Conservation (phyloP, 2,797 vertebrate genomes). For the Protosalanx chinensis region DNA sequence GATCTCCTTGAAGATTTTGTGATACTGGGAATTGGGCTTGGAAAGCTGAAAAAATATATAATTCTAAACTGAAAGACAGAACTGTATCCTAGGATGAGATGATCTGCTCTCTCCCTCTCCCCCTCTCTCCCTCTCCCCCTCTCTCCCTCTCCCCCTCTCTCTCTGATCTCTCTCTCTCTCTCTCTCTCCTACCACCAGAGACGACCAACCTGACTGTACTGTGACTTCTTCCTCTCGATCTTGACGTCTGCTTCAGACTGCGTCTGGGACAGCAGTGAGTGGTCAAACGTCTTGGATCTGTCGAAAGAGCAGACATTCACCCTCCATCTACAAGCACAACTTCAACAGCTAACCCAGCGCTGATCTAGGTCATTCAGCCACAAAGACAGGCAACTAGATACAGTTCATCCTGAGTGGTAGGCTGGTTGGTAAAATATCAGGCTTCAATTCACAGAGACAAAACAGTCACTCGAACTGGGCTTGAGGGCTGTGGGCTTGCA, state of each 20-base stretch:
- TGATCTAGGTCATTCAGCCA: too few relatives aligned
- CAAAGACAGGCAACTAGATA: too few relatives aligned
- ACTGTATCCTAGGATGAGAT: too few relatives aligned
- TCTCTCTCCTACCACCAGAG: too few relatives aligned
- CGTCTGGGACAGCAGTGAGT: constrained; percentile 64
- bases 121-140: not conserved
- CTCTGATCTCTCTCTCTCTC: not conserved
- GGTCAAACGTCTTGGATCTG: constrained; percentile 86
- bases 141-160: not conserved
- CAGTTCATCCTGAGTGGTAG: too few relatives aligned
- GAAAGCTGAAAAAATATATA: constrained; percentile 74
- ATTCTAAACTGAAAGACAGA: constrained; percentile 16
- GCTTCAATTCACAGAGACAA: not conserved
- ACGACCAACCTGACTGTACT: constrained; percentile 81
- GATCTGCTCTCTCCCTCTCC: too few relatives aligned
- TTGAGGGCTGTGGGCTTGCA: not conserved
- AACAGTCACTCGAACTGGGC: not conserved
- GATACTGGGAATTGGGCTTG: constrained; percentile 89
- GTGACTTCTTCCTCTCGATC: constrained; percentile 84
- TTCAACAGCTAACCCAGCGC: too few relatives aligned
- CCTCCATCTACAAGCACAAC: too few relatives aligned
- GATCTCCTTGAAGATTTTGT: constrained; percentile 92
- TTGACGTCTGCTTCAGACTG: constrained; percentile 80
- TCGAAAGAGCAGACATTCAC: not conserved
- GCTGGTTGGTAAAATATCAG: too few relatives aligned